Evolutionary conservation across 1,140 invertebrate species (phyloP), one percentile per base, ranked within the genome.

Genomic region (Coboldia fuscipes): DNA sequence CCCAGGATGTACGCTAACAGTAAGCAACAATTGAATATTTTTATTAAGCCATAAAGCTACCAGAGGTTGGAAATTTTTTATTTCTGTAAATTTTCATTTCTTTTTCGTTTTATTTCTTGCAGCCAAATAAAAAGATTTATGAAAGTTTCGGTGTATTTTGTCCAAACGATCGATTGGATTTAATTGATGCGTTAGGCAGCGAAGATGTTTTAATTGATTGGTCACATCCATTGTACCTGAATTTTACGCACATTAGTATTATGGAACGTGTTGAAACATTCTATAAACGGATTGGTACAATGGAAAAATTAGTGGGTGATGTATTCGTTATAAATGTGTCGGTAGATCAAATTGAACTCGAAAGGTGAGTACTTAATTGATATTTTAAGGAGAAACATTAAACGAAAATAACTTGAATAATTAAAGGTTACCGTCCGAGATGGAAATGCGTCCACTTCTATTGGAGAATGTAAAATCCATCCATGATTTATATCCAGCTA

Each of bases 91-190:
- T 8, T 23, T 22, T 35, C 28, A 16, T 35, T 20, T 9, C 19
- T 3, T 13, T 15, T 29, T 22, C n/a, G 13, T 23, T 10, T 12
- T 10, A 35, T 39, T 33, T 46, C 21, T 62, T 65, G 12, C 43
- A 83, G 78, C 76, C 75, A 17, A 73, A 81, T 54, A 72, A 70
- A 45, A 62, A 64, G 55, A 52, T 74, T 37, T 79, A 80, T 60
- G 77, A 80, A 52, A 80, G 76, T 45, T 73, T 83, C 44, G 74
- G 73, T 35, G 73, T 80, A 37, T 83, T 81, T 56, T 82, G 77
- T 59, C 78, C 79, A 19, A 69, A 66, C 41, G 66, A 74, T 47
- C 64, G 68, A 38, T 57, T 77, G 37, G 72, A 81, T 31, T 56
- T 65, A 42, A 61, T 82, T 41, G 62, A 71, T 42, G 50, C 79